Evolutionary conservation across 1,140 invertebrate genomes (phyloP), one percentile per base, ranked within the genome.

Genomic region (Gryllus bimaculatus): DNA sequence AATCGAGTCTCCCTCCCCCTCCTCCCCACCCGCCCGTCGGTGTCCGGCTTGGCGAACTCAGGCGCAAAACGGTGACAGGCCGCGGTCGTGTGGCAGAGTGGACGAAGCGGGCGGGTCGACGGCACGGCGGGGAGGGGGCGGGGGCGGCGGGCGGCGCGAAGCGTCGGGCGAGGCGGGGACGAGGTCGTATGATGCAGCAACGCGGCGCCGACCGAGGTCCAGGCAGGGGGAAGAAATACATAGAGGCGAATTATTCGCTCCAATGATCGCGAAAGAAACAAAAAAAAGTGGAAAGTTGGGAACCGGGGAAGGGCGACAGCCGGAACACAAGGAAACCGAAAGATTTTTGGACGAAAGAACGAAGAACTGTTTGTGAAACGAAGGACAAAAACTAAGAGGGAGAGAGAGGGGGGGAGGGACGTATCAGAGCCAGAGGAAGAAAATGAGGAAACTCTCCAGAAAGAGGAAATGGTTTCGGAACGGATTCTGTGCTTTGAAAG

Each of bases 401-500:
- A 39, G 26, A 39, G 1, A 5, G 26, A 39, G 5, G 5, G 26
- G 5, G 26, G 26, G 26, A 5, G 26, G 26, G 5, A 39, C 26
- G 26, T 39, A 39, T 39, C 54, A 13, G 18, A 66, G 54, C 10
- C 54, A 66, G 54, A 7, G 26, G 54, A 66, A 1, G 18, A 66
- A 66, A 66, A 66, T 66, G 54, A 66, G 54, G 54, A 66, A 66
- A 66, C 54, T 66, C 10, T 66, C 54, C 54, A 66, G 54, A 66
- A 66, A 66, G 54, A 66, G 54, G 54, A 66, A 66, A 66, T 66
- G 54, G 54, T 66, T 66, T 66, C 54, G 54, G 54, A 66, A 66
- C 10, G 10, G 54, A 66, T 66, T 66, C 54, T 18, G 18, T 18
- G 54, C 54, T 66, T 77, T 77, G 47, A 48, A 48, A 77, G 76